Percentiles rank a stretch among this genome's conserved stretches.
Evolutionary conservation across 2,113 vertebrate species (phyloP).

Genomic region (Atrichornis clamosus): DNA sequence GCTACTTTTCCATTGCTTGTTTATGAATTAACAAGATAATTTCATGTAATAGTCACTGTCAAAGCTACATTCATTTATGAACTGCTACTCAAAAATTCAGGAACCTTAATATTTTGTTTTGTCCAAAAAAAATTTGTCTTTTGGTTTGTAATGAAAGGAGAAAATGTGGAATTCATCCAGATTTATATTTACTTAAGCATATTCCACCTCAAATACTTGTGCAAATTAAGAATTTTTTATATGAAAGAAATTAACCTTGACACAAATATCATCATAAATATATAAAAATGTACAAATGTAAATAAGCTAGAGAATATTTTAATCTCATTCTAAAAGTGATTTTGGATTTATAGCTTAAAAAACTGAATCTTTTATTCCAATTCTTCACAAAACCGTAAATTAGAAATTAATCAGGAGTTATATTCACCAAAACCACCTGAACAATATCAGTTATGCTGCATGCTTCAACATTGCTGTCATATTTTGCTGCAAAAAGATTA

Average conservation of each 20-base stretch:
- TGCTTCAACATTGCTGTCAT: background rate
- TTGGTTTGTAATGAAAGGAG: background rate
- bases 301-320: background rate
- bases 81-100: background rate
- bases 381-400: background rate
- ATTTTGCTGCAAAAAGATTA: background rate
- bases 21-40: background rate
- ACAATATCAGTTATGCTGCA: background rate
- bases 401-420: background rate
- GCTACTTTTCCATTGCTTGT: background rate
- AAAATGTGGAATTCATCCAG: background rate
- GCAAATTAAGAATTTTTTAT: background rate
- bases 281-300: background rate
- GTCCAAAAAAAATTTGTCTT: accelerated
- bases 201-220: background rate
- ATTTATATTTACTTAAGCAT: background rate
- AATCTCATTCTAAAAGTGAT: background rate
- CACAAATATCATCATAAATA: background rate
- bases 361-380: background rate
- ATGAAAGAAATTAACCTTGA: background rate
- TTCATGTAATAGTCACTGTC: background rate
- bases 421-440: background rate
- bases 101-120: background rate
- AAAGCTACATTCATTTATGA: background rate
- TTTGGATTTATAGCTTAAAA: background rate